phyloP scores from a whole-genome alignment of 2,888 invertebrate species.

The Argyresthia goedartella region DNA sequence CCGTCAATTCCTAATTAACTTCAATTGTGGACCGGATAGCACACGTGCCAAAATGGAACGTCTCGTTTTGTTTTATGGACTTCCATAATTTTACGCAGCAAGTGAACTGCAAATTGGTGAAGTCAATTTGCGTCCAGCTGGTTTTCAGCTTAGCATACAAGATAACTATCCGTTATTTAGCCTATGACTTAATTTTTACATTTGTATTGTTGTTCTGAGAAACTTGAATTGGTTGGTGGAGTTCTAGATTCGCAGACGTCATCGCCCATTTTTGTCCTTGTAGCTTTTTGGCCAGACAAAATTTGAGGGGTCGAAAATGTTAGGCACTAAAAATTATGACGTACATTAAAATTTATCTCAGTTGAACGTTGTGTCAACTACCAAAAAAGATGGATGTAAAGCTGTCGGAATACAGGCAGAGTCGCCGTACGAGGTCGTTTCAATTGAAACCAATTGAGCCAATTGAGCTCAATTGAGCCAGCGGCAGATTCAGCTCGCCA shows the following conservation, averaged over 20 bases:
- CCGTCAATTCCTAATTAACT: slow-evolving; percentile 66
- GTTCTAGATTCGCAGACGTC: no score
- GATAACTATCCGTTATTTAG: no score
- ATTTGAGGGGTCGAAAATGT: not conserved
- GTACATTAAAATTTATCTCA: slow-evolving; percentile 50
- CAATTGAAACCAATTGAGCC: slow-evolving; percentile 68
- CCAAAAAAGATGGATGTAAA: slow-evolving; percentile 69
- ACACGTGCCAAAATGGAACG: slow-evolving; percentile 57
- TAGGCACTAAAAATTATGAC: slow-evolving; percentile 27
- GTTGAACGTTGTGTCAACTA: slow-evolving; percentile 53
- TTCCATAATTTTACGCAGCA: no score
- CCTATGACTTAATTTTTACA: no score
- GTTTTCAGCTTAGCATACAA: no score
- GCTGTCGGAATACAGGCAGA: slow-evolving; percentile 63
- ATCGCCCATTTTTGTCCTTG: no score
- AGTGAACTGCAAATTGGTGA: no score
- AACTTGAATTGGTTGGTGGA: no score
- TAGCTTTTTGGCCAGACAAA: no score
- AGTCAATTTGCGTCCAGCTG: no score
- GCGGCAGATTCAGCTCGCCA: slow-evolving; percentile 66
- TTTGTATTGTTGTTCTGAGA: no score
- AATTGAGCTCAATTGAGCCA: slow-evolving; percentile 66
- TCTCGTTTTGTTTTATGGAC: not conserved
- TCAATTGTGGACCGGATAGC: slow-evolving; percentile 65
- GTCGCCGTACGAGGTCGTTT: slow-evolving; percentile 67